phyloP scores from a whole-genome alignment of 1,140 invertebrate species.

The Adelges cooleyi region DNA sequence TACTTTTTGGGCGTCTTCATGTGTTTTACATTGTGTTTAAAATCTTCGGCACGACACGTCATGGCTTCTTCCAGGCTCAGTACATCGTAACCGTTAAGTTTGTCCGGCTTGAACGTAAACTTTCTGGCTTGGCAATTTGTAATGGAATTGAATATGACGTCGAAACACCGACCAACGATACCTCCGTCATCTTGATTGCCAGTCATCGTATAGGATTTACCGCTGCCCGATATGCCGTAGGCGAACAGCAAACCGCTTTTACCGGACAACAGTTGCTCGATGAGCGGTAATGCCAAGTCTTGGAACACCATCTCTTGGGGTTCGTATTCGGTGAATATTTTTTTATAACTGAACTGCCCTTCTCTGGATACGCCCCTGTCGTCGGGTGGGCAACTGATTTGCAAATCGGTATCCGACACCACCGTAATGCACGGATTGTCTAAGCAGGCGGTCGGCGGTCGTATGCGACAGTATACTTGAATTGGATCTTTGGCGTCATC shows the following conservation, averaged over 20 bases:
- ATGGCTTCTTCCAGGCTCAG: constrained; percentile 72
- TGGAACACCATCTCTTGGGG: constrained; percentile 61
- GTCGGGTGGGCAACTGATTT: constrained; percentile 48
- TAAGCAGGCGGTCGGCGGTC: constrained; percentile 27
- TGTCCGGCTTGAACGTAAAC: constrained; percentile 83
- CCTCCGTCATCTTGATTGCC: constrained; percentile 47
- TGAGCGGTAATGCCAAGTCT: constrained; percentile 58
- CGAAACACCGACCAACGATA: constrained; percentile 63
- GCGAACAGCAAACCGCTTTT: constrained; percentile 87
- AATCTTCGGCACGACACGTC: not conserved
- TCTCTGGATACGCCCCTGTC: constrained; percentile 53
- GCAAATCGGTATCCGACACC: constrained; percentile 54
- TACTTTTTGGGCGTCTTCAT: constrained; percentile 2
- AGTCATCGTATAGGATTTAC: constrained; percentile 92
- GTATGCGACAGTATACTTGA: constrained; percentile 34
- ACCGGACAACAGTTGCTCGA: constrained; percentile 64
- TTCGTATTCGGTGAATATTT: constrained; percentile 68
- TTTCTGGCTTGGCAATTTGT: constrained; percentile 63
- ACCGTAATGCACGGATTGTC: constrained; percentile 52
- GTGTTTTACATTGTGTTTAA: constrained; percentile 14
- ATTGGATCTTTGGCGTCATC: constrained; percentile 30
- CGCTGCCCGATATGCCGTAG: constrained; percentile 93
- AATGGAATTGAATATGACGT: constrained; percentile 87
- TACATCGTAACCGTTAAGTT: constrained; percentile 85
- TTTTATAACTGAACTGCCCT: constrained; percentile 64